phyloP scores from a whole-genome alignment of 2,888 invertebrate genomes.

The Cataglyphis albicans region DNA sequence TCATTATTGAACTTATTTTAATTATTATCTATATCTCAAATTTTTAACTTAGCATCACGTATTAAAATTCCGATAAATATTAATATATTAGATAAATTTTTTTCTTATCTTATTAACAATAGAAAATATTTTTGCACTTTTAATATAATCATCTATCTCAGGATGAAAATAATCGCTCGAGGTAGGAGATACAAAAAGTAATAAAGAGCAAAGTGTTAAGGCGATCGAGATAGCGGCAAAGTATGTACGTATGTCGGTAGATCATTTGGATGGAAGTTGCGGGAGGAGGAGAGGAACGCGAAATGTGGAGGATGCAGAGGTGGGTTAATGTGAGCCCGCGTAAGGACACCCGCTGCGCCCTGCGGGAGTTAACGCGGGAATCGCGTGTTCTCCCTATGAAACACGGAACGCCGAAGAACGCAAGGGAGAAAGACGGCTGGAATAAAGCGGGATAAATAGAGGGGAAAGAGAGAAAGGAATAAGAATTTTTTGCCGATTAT shows the following conservation, averaged over 20 bases:
- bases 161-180: neutral
- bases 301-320: conserved; percentile 67
- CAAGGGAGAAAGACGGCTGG: conserved; percentile 49
- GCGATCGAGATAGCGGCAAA: conserved; percentile 75
- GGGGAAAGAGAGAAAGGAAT: conserved; percentile 1
- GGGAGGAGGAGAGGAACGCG: conserved; percentile 37
- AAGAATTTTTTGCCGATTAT: conserved; percentile 62
- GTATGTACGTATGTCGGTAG: conserved; percentile 69
- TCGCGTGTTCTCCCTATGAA: conserved; percentile 81
- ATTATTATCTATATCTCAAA: neutral
- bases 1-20: neutral
- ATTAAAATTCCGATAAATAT: conserved; percentile 11
- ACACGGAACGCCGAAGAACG: conserved; percentile 65
- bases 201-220: conserved; percentile 62
- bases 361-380: conserved; percentile 84
- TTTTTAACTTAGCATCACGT: neutral
- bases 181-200: neutral
- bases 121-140: neutral
- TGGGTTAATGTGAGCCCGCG: conserved; percentile 82
- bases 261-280: conserved; percentile 51
- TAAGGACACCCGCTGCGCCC: conserved; percentile 84
- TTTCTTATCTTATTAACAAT: neutral
- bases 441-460: conserved; percentile 20
- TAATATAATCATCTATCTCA: neutral
- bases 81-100: conserved; percentile 14